Evolutionary conservation across 2,888 invertebrate genomes (phyloP), one percentile per base, ranked within the genome.

Genomic region (Mellilla xanthometata): DNA sequence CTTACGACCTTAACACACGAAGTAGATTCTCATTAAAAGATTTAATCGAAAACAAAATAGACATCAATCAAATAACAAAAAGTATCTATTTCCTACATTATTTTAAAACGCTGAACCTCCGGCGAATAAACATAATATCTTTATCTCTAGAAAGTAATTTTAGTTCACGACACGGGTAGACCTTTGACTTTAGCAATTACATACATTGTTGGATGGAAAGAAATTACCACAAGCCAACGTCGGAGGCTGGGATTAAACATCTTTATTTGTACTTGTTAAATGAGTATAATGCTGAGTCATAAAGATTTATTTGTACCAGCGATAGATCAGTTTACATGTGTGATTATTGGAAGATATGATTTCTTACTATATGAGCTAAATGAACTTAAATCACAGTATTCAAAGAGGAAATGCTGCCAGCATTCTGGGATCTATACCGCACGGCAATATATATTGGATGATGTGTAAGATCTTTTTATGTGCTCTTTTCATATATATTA

Each of bases 161-260:
- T 28, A 47, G 52, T 51, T 26, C 48, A 33, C 39, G 51, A 15
- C 40, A 49, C 27, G 39, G 24, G 33, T 6, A 40, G 71, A 78
- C 78, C 80, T 78, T 53, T 79, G 78, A 77, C 80, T 61, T 54
- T 39, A 22, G 59, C 72, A 80, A 81, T 80, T 81, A 78, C 54
- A 63, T 60, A 61, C 62, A 76, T 80, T 81, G 76, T 77, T 50
- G 51, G 33, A 55, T 55, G 54, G 43, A 40, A 41, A 27, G 41
- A 62, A 63, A 65, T 65, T 19, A 19, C 15, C 8, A 7, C 2
- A 2, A 24, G n/a, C 24, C 7, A 24, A n/a, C 8, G 24, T n/a
- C n/a, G n/a, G 24, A 19, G 3, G 19, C 19, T 19, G 19, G 62
- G 11, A 11, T 28, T 28, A 7, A 68, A 72, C 59, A 66, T 67